Percentiles rank a stretch among this genome's conserved stretches.
These are phyloP conservation scores for Eulemur rubriventer DNA, from an alignment of 2,797 vertebrate species.

Conservation along the genomic window DNA sequence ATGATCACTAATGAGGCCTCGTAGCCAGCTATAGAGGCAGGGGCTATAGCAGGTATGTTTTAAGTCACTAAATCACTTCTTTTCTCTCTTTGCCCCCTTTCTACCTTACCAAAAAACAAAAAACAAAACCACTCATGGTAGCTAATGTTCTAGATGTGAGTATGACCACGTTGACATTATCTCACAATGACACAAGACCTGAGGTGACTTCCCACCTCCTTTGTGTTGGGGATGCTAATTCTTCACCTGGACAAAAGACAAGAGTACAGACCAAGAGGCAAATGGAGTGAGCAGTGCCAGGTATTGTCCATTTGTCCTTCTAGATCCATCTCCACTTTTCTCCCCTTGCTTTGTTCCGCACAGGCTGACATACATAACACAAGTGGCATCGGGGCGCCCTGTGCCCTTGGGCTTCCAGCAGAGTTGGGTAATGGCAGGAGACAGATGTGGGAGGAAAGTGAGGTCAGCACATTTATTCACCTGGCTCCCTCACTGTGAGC, in stretches of 20 bases:
- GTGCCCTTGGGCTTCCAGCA: background rate
- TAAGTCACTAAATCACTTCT: background rate
- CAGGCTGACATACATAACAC: no score
- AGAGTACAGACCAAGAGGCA: background rate
- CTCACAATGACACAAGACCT: background rate
- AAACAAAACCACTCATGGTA: background rate
- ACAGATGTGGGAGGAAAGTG: background rate
- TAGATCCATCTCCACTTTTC: background rate
- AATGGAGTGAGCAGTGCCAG: background rate
- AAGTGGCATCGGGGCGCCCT: background rate
- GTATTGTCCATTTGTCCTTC: background rate
- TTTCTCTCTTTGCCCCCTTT: background rate
- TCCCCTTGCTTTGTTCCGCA: background rate
- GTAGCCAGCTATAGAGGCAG: background rate
- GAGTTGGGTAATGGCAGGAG: background rate
- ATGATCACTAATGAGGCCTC: background rate
- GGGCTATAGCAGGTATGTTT: background rate
- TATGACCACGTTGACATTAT: background rate
- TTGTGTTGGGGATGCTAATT: background rate
- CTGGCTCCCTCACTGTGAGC: background rate
- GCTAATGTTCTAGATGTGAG: background rate
- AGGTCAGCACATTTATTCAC: background rate
- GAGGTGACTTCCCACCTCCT: background rate
- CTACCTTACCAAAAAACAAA: background rate
- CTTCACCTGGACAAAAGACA: background rate